phyloP scores from a whole-genome alignment of 2,888 invertebrate genomes.

The Halocaridina rubra region DNA sequence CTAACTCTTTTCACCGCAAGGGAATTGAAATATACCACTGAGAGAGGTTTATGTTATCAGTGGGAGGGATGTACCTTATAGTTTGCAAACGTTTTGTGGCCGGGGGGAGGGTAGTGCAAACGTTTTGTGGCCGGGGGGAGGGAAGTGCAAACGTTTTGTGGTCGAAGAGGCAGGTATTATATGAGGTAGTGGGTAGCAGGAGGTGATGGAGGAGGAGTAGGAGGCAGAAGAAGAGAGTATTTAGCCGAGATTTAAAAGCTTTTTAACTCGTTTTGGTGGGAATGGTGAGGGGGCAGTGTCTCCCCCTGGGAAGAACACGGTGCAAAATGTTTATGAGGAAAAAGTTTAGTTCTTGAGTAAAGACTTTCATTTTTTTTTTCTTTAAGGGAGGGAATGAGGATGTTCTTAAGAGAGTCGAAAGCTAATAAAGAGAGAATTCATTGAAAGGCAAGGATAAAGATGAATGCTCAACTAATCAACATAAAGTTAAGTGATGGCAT shows the following conservation, averaged over 20 bases:
- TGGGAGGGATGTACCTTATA: neutral
- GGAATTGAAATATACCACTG: slow-evolving; percentile 10
- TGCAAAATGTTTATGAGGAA: neutral
- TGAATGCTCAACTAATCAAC: too few relatives aligned
- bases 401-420: too few relatives aligned
- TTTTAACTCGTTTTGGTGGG: neutral
- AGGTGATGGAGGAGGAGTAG: neutral
- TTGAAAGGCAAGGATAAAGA: too few relatives aligned
- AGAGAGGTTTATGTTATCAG: neutral
- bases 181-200: neutral
- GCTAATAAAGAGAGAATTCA: too few relatives aligned
- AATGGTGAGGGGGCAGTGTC: too few relatives aligned
- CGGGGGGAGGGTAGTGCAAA: neutral
- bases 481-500: too few relatives aligned
- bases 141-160: neutral
- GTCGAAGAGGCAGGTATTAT: neutral
- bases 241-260: neutral
- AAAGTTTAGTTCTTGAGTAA: neutral
- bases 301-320: too few relatives aligned
- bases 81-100: neutral
- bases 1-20: neutral
- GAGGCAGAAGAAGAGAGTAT: neutral
- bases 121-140: neutral
- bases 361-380: neutral
- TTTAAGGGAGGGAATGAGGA: too few relatives aligned